Evolutionary conservation across 2,113 vertebrate genomes (phyloP).

Genomic region (Nesogale talazaci): DNA sequence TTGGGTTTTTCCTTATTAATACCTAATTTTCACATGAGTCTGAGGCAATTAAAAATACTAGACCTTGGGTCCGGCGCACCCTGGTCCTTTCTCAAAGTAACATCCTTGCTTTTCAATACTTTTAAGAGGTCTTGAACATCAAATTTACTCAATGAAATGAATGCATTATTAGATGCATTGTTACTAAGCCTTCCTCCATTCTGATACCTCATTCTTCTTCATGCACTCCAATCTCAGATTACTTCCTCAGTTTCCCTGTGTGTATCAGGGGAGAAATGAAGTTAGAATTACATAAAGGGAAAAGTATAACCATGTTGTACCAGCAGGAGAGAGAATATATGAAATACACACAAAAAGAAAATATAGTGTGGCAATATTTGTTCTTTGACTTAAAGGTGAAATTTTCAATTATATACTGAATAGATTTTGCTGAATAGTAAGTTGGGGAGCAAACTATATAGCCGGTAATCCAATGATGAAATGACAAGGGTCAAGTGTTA

Average conservation of each 20-base stretch:
- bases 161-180: too few relatives aligned
- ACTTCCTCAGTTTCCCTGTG: neutral
- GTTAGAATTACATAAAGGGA: constrained; percentile 23
- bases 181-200: too few relatives aligned
- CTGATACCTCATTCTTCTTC: too few relatives aligned
- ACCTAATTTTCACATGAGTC: too few relatives aligned
- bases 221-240: too few relatives aligned
- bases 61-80: too few relatives aligned
- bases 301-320: neutral
- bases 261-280: neutral
- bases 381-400: constrained; percentile 28
- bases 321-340: neutral
- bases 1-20: too few relatives aligned
- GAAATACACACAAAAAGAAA: constrained; percentile 7
- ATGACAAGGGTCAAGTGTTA: neutral
- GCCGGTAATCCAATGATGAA: neutral
- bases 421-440: neutral
- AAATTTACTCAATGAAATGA: too few relatives aligned
- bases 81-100: too few relatives aligned
- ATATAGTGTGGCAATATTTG: neutral
- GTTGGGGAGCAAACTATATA: neutral
- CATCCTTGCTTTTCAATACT: too few relatives aligned
- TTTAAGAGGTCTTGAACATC: too few relatives aligned
- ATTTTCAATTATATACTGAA: constrained; percentile 18
- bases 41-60: too few relatives aligned